These are phyloP conservation scores for Macaca fascicularis DNA, from an alignment of 2,113 vertebrate species.

Conservation along the genomic window T2T-MFA8v1.1 NC_088387.1:102919501-102920000, in stretches of 20 bases:
- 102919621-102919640: background rate
- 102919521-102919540: background rate
- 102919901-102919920: background rate
- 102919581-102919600: background rate
- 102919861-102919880: background rate
- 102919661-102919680: background rate
- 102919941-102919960: fast-evolving
- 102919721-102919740: background rate
- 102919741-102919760: background rate
- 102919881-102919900: background rate
- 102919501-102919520: background rate
- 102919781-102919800: background rate
- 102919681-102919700: background rate
- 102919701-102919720: background rate
- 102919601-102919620: background rate
- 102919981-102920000: slow-evolving; percentile 1
- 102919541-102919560: background rate
- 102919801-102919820: background rate
- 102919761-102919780: background rate
- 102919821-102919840: background rate
- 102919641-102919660: background rate
- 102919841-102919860: background rate
- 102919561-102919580: background rate
- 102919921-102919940: background rate
- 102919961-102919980: background rate